Evolutionary conservation across 2,113 vertebrate species (phyloP).

Genomic region (Pantherophis guttatus): DNA sequence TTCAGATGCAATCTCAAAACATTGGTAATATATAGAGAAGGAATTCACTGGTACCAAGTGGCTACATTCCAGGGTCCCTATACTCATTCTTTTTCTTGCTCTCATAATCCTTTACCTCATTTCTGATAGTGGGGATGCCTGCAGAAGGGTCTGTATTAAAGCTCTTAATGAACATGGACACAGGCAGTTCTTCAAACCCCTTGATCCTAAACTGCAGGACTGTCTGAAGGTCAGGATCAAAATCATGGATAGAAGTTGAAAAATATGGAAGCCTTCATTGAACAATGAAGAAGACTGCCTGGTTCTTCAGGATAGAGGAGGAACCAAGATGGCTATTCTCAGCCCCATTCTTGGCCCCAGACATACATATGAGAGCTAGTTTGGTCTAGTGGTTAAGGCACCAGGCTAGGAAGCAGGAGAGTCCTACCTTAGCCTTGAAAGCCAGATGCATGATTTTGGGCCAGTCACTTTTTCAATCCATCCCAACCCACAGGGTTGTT

Average conservation of each 20-base stretch:
- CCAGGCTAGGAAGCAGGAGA: too few species aligned
- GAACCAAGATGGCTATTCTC: not conserved
- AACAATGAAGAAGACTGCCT: not conserved
- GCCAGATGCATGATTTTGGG: not conserved
- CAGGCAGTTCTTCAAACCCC: not conserved
- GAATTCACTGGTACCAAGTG: not conserved
- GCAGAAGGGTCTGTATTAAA: not conserved
- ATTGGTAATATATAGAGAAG: not conserved
- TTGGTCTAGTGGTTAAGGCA: not conserved
- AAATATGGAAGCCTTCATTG: not conserved
- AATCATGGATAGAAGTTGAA: not conserved
- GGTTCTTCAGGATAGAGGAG: not conserved
- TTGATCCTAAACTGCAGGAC: not conserved
- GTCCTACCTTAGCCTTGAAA: not conserved
- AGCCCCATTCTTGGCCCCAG: not conserved
- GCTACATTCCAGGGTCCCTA: not conserved
- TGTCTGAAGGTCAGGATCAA: not conserved
- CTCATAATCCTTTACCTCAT: not conserved
- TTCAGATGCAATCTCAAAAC: not conserved
- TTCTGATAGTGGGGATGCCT: not conserved
- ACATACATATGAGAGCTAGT: not conserved
- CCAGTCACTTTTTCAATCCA: not conserved
- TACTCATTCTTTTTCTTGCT: not conserved
- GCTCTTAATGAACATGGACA: not conserved
- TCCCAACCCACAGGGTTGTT: not conserved